Evolutionary conservation across 2,888 invertebrate species (phyloP), one percentile per base, ranked within the genome.

Genomic region (Drosophila aldrichi): DNA sequence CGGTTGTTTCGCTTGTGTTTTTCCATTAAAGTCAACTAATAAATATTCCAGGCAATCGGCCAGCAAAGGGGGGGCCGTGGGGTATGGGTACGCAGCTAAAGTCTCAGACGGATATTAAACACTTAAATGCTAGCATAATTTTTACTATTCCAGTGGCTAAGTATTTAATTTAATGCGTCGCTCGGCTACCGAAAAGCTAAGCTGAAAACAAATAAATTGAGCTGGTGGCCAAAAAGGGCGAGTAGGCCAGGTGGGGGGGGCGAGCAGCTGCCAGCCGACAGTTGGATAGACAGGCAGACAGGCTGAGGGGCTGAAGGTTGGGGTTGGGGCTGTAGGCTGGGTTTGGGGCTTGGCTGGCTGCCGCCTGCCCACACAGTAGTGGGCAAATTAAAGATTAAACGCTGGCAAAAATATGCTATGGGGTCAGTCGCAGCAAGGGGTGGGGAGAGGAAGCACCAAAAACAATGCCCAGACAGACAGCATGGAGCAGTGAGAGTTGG

Each of bases 321-420:
- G 40, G n/a, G 40, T n/a, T 8, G 44, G 4, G 43, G 18, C 34
- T 7, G 3, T 49, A n/a, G 41, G 29, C 5, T 9, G n/a, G 41
- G 3, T 40, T 8, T 9, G 52, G 22, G 36, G 32, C n/a, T 9
- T 25, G 25, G n/a, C 7, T 25, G 40, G 40, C 3, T 40, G 29
- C 46, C 62, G 29, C 46, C 62, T 40, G 29, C 52, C 62, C 70
- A 70, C 65, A 72, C 40, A 61, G 77, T 85, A 77, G 80, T 77
- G 88, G 88, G 86, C 80, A 88, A 84, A 84, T 84, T 84, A 88
- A 84, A 84, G 83, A 84, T 83, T 83, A 83, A 83, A 88, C 75
- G 83, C 77, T 77, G 70, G 86, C 77, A 66, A 79, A 82, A 83
- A 79, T 83, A 88, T 83, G 72, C 86, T 62, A 66, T 49, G 67